Percentiles rank a stretch among this genome's conserved stretches.
These are phyloP conservation scores for Microtus oregoni DNA, from an alignment of 2,113 vertebrate genomes.

Conservation along the genomic window DNA sequence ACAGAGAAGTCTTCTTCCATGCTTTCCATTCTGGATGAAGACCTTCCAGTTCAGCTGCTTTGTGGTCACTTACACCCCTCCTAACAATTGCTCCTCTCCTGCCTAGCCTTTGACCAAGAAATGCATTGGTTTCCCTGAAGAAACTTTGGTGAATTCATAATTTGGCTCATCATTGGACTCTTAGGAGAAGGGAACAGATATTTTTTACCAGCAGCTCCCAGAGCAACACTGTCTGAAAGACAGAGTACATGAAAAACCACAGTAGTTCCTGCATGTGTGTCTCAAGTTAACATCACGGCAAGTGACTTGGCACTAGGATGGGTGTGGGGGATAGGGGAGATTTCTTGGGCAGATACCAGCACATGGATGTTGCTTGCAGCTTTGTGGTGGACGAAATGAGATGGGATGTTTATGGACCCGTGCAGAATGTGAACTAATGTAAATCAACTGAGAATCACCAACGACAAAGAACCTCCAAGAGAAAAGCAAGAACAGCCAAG, in stretches of 20 bases:
- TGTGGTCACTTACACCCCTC: neutral
- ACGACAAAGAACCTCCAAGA: neutral
- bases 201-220: neutral
- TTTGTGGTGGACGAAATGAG: neutral
- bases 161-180: neutral
- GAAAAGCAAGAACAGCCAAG: neutral
- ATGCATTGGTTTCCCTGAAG: neutral
- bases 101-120: neutral
- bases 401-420: neutral
- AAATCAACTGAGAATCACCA: too few relatives aligned
- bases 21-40: neutral
- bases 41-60: neutral
- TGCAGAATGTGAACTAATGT: neutral
- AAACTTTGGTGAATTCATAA: neutral
- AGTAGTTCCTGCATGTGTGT: neutral
- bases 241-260: neutral
- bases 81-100: neutral
- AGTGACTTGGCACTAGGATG: accelerated
- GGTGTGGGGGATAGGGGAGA: neutral
- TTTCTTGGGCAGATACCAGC: neutral
- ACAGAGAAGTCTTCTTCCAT: neutral
- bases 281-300: neutral
- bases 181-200: neutral
- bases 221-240: neutral
- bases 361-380: neutral